phyloP scores from a whole-genome alignment of 2,113 vertebrate species.

The Corythornis vintsioides region DNA sequence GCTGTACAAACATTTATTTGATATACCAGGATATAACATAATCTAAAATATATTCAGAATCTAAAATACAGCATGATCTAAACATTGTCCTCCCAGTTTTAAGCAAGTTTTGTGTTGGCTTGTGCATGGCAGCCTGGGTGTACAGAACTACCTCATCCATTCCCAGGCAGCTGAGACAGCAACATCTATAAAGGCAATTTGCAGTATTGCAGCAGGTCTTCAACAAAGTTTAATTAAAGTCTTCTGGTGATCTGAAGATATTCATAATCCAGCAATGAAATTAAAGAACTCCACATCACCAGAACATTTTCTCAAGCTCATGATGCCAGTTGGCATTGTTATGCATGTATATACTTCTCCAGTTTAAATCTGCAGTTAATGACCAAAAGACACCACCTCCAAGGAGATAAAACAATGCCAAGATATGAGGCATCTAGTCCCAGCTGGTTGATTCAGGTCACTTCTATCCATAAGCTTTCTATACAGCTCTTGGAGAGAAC shows the following conservation, averaged over 20 bases:
- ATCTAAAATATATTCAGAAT: no score
- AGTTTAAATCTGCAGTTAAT: not conserved
- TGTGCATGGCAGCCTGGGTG: not conserved
- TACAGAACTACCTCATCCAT: not conserved
- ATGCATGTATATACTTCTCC: not conserved
- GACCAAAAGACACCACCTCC: not conserved
- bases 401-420: not conserved
- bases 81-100: not conserved
- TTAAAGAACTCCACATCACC: not conserved
- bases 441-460: not conserved
- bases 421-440: not conserved
- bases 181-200: not conserved
- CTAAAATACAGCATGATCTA: not conserved
- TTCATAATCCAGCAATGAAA: not conserved
- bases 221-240: constrained; percentile 5
- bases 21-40: not conserved
- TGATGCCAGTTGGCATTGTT: not conserved
- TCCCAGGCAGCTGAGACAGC: not conserved
- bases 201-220: not conserved
- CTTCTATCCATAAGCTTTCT: not conserved
- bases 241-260: not conserved
- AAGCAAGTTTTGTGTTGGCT: not conserved
- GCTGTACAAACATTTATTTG: not conserved
- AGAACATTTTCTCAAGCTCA: not conserved
- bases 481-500: not conserved